Percentiles rank a stretch among this genome's conserved stretches.
Conservation (phyloP, 2,888 invertebrate genomes). For the Acleris laterana region DNA sequence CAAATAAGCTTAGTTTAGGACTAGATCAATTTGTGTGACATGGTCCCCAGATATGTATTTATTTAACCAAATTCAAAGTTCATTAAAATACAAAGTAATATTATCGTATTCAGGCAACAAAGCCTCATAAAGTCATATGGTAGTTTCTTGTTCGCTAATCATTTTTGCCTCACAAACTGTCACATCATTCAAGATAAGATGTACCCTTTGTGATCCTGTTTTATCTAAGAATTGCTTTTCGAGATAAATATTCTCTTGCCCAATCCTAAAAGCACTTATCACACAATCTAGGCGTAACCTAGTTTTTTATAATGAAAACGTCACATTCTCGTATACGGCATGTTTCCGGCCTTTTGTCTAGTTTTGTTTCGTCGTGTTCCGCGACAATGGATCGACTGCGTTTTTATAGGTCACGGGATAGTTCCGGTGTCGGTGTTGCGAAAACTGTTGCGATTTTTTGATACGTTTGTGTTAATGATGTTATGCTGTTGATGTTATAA, state of each 20-base stretch:
- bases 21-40: too few relatives aligned
- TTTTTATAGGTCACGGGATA: slow-evolving; percentile 30
- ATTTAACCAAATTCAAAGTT: too few relatives aligned
- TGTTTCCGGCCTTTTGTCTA: slow-evolving; percentile 20
- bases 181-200: too few relatives aligned
- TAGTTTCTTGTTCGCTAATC: too few relatives aligned
- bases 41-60: too few relatives aligned
- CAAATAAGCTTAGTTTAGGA: too few relatives aligned
- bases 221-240: background rate
- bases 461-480: background rate
- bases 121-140: too few relatives aligned
- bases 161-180: too few relatives aligned
- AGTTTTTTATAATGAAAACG: slow-evolving; percentile 30
- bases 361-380: slow-evolving; percentile 27
- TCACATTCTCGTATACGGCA: slow-evolving; percentile 21
- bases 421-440: slow-evolving; percentile 17
- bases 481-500: background rate
- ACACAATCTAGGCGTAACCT: slow-evolving; percentile 16
- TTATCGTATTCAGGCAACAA: too few relatives aligned
- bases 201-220: too few relatives aligned
- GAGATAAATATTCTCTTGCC: background rate
- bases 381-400: slow-evolving; percentile 31
- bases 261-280: slow-evolving; percentile 5
- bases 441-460: slow-evolving; percentile 13
- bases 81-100: too few relatives aligned